These are phyloP conservation scores for Papilio demoleus DNA, from an alignment of 2,888 invertebrate genomes.

Conservation along the genomic window DNA sequence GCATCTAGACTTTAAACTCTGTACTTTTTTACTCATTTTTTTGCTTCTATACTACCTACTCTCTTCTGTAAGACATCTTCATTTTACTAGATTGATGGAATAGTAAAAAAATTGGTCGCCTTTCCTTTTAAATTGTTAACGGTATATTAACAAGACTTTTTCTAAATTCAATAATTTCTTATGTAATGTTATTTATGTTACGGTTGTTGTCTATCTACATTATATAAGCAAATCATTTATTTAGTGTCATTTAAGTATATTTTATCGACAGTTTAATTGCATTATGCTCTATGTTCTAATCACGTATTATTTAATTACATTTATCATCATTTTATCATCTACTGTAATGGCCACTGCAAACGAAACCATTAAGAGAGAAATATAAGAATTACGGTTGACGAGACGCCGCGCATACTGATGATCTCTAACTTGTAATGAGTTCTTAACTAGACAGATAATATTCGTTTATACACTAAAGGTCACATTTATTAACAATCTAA, in stretches of 20 bases:
- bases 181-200: not conserved
- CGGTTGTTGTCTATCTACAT: not conserved
- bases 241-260: not conserved
- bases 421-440: not conserved
- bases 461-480: not conserved
- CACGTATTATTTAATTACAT: constrained; percentile 24
- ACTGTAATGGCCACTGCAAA: not conserved
- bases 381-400: not conserved
- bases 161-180: not conserved
- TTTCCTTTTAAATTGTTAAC: not conserved
- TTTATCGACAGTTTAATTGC: not conserved
- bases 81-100: not conserved
- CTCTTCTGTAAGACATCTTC: not conserved
- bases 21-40: constrained; percentile 17
- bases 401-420: not conserved
- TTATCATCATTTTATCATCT: constrained; percentile 7
- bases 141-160: not conserved
- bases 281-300: not conserved
- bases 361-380: constrained; percentile 6
- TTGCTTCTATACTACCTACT: constrained; percentile 4
- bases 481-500: not conserved
- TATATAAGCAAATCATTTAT: no score
- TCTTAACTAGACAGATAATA: not conserved
- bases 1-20: constrained; percentile 30
- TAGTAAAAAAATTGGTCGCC: not conserved